Conservation (phyloP, 2,797 vertebrate genomes). For the Allobates femoralis region DNA sequence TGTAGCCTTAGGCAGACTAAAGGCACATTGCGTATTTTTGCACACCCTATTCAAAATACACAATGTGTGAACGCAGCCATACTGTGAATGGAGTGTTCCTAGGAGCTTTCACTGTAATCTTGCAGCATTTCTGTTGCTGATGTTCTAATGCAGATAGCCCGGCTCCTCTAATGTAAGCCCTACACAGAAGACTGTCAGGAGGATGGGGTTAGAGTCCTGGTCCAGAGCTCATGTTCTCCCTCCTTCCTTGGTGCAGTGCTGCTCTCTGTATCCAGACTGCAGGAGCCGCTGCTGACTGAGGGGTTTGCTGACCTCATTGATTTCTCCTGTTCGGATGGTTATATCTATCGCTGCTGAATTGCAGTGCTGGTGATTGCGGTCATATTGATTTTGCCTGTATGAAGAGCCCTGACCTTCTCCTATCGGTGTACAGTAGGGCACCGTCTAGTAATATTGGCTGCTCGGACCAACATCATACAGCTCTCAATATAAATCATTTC, state of each 20-base stretch:
- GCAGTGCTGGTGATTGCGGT: constrained; percentile 22
- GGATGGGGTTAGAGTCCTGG: not conserved
- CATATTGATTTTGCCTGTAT: constrained; percentile 32
- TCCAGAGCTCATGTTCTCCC: not conserved
- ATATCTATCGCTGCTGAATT: not conserved
- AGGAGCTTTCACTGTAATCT: too few species aligned
- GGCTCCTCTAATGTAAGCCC: too few species aligned
- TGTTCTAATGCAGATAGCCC: too few species aligned
- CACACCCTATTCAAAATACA: too few species aligned
- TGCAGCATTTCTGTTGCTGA: too few species aligned
- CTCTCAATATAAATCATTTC: not conserved
- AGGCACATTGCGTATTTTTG: too few species aligned
- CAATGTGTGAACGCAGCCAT: too few species aligned
- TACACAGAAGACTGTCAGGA: not conserved
- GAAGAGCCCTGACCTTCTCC: not conserved
- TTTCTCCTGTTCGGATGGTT: not conserved
- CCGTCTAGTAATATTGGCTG: not conserved
- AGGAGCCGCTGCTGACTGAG: constrained; percentile 4
- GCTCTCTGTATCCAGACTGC: not conserved
- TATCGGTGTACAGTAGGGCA: not conserved
- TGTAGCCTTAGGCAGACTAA: too few species aligned
- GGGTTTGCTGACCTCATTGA: constrained; percentile 2
- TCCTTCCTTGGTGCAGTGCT: constrained; percentile 21
- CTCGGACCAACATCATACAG: not conserved
- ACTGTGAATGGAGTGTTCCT: too few species aligned